Percentiles rank a stretch among this genome's conserved stretches.
Conservation (phyloP, 2,888 invertebrate species). For the Lasioglossum vierecki region DNA sequence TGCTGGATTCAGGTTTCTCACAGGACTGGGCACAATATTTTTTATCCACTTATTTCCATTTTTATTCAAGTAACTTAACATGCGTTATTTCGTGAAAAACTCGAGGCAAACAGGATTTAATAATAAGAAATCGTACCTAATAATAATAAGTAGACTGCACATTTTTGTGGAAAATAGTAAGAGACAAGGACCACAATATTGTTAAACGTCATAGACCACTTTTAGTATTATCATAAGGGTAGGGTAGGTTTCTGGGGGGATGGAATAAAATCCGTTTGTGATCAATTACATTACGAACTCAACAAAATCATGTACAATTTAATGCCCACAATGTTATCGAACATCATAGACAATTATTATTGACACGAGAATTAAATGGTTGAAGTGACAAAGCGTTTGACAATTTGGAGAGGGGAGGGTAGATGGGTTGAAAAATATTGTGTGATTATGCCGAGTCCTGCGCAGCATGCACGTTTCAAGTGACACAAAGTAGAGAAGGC, state of each 20-base stretch:
- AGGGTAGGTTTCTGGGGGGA: not conserved
- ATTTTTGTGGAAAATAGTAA: not conserved
- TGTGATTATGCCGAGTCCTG: not conserved
- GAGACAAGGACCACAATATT: too few species aligned
- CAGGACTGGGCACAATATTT: not conserved
- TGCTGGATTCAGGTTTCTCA: not conserved
- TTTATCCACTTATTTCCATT: not conserved
- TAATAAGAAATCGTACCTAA: too few species aligned
- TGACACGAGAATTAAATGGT: not conserved
- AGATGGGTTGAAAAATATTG: not conserved
- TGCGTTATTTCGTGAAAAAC: not conserved
- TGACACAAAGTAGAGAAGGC: conserved; percentile 25
- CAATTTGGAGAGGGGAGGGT: not conserved
- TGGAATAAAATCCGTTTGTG: not conserved
- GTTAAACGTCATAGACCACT: too few species aligned
- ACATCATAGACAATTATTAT: not conserved
- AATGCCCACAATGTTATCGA: not conserved
- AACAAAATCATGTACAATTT: not conserved
- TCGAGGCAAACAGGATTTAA: too few species aligned
- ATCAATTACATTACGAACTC: not conserved
- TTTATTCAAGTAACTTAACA: not conserved
- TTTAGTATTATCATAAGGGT: not conserved
- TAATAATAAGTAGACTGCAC: not conserved
- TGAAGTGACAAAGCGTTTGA: not conserved
- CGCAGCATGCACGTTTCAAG: conserved; percentile 41